These are phyloP conservation scores for Macrotrachela quadricornifera DNA, from an alignment of 1,140 invertebrate genomes.

Conservation along the genomic window DNA sequence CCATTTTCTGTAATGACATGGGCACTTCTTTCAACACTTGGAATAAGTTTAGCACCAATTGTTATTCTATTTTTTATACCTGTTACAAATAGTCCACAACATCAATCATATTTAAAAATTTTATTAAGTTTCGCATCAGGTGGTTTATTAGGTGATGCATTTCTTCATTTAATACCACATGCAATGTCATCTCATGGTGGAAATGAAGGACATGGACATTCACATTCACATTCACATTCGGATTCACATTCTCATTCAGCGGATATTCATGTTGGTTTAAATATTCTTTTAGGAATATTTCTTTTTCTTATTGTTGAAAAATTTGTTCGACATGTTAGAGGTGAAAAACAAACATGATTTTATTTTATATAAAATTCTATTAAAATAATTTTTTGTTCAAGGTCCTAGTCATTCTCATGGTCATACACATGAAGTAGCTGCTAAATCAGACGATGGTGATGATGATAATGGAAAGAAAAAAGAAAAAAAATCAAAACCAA, in stretches of 20 bases:
- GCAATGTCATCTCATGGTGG: constrained; percentile 43
- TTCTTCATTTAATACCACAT: constrained; percentile 85
- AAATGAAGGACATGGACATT: neutral
- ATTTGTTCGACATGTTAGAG: constrained; percentile 40
- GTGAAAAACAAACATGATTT: neutral
- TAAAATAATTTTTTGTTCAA: no score
- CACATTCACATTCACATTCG: constrained; percentile 17
- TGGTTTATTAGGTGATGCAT: constrained; percentile 78
- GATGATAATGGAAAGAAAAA: constrained; percentile 12
- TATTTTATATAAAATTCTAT: no score
- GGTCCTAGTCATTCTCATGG: constrained; percentile 8
- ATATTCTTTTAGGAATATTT: constrained; percentile 68
- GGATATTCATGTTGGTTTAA: constrained; percentile 64
- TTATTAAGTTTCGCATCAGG: constrained; percentile 79
- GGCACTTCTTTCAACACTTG: constrained; percentile 41
- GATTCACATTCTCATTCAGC: constrained; percentile 33
- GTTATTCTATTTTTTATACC: constrained; percentile 76
- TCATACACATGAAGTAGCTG: neutral
- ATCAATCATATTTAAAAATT: constrained; percentile 56
- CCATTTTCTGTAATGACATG: neutral
- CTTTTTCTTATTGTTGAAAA: constrained; percentile 79
- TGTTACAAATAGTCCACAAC: constrained; percentile 45
- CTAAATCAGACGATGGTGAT: constrained; percentile 12
- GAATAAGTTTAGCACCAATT: constrained; percentile 80
- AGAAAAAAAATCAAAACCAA: constrained; percentile 14